Evolutionary conservation across 2,888 invertebrate species (phyloP), one percentile per base, ranked within the genome.

Genomic region (Eristalis intricaria): DNA sequence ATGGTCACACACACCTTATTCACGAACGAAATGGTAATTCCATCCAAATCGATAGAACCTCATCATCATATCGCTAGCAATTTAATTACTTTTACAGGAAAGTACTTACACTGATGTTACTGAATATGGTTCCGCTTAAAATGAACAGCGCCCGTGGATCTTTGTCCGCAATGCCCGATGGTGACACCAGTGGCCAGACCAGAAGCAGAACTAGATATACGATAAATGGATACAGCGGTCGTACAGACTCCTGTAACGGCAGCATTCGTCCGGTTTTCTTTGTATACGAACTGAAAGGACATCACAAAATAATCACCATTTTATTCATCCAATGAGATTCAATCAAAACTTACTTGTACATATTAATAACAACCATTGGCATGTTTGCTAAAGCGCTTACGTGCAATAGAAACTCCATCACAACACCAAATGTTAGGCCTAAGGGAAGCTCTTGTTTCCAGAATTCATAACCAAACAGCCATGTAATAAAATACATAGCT

Each of bases 61-160:
- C 32, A 79, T 35, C 43, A 66, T 58, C 73, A 7, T 35, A 19
- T 19, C n/a, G n/a, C 19, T 26, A 2, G 3, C 3, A 26, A 26
- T 26, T 26, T 26, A 26, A 26, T 26, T 26, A 26, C 26, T 26
- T 50, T n/a, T 4, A 0, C 43, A 1, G 7, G 7, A 43, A 43
- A 43, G 23, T 79, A 96, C 97, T 96, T 94, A 99, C 99, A 91
- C 98, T 97, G 91, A 99, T 98, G 93, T 99, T 99, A 32, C 99
- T 98, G 94, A 99, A 99, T 89, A 99, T 96, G 58, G 98, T 98
- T 89, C 99, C 99, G 86, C 97, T 96, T 84, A 98, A 95, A 92
- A 98, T 95, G 92, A 96, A 98, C 93, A 98, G 96, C 75, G 97
- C 95, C 89, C 99, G 94, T 0, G 99, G 98, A 91, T 98, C 97